Base-by-base conservation (phyloP, 2,888 invertebrate species). In the Thyatira batis region DNA sequence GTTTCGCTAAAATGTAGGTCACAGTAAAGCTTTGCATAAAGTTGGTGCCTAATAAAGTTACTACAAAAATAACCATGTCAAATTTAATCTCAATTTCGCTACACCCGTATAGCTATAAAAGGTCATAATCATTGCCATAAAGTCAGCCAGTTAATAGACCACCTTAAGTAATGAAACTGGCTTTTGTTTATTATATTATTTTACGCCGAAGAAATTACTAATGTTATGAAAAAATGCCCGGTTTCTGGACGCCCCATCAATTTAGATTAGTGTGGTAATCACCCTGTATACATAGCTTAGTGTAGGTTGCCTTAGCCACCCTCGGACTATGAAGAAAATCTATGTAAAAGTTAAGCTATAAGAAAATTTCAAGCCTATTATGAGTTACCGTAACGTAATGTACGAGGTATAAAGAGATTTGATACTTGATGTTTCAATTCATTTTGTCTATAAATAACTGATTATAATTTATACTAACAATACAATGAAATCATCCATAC, bases 211-310 rank as follows among this genome's bases (percentile, higher is more conserved):
- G 75, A 89, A 89, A 87, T 85, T 87, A 86, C 85, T 87, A 88
- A 89, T 87, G 85, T 83, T 85, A 87, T 87, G 85, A 86, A 89
- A 89, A 88, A 86, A 85, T 84, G 77, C 80, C 79, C 80, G 78
- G 80, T 83, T 85, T 83, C 80, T 82, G 87, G 86, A 90, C 88
- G 87, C 86, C 84, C 91, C 92, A 92, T 92, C 91, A 92, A 92
- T 92, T 90, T 91, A 85, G 85, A 92, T 92, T 91, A 92, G 90
- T 82, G 69, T 71, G 67, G 84, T 89, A 92, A 90, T 91, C 84
- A 82, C 84, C 75, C 67, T 68, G 72, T 71, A 73, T 82, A 81
- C 69, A 56, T 63, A 60, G 61, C 65, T 28, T 20, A 27, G 28
- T 17, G 17, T 39, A 23, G 23, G 23, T 56, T 51, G 57, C 55